phyloP scores from a whole-genome alignment of 2,888 invertebrate species.

The Cheilosia grossa region DNA sequence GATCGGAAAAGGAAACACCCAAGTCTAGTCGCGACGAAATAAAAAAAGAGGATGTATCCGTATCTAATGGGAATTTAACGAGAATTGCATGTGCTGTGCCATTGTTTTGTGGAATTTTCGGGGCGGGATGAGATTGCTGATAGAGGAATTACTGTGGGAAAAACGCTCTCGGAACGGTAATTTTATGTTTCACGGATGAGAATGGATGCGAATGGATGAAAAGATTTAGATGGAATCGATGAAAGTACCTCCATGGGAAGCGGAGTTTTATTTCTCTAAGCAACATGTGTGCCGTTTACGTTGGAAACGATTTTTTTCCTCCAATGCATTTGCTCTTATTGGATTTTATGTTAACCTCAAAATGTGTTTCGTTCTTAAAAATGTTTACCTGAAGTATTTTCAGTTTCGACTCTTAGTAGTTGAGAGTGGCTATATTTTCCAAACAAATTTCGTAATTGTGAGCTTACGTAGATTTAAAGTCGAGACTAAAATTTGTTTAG shows the following conservation, averaged over 20 bases:
- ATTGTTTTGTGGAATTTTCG: slow-evolving; percentile 40
- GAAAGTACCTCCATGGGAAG: neutral
- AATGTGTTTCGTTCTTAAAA: no score
- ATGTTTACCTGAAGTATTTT: no score
- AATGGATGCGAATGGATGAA: neutral
- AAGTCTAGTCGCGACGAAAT: slow-evolving; percentile 9
- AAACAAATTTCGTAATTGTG: no score
- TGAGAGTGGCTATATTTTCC: no score
- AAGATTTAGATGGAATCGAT: neutral
- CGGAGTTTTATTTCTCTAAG: neutral
- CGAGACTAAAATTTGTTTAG: no score
- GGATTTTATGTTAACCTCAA: no score
- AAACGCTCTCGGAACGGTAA: slow-evolving; percentile 27
- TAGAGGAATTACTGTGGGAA: slow-evolving; percentile 58
- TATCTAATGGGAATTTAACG: slow-evolving; percentile 73
- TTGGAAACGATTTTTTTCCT: neutral
- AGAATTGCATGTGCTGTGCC: slow-evolving; percentile 63
- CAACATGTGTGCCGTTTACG: neutral
- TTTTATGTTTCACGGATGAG: slow-evolving; percentile 11
- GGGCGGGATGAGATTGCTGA: slow-evolving; percentile 41
- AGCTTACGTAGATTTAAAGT: no score
- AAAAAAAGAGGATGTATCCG: slow-evolving; percentile 41
- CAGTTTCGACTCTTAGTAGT: no score
- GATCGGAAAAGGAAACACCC: slow-evolving; percentile 58
- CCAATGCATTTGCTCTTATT: no score